A percentile compares a stretch with the other conserved stretches of the same genome.
These are phyloP conservation scores for Gouania willdenowi DNA, from an alignment of 2,797 vertebrate genomes.

Conservation along the genomic window DNA sequence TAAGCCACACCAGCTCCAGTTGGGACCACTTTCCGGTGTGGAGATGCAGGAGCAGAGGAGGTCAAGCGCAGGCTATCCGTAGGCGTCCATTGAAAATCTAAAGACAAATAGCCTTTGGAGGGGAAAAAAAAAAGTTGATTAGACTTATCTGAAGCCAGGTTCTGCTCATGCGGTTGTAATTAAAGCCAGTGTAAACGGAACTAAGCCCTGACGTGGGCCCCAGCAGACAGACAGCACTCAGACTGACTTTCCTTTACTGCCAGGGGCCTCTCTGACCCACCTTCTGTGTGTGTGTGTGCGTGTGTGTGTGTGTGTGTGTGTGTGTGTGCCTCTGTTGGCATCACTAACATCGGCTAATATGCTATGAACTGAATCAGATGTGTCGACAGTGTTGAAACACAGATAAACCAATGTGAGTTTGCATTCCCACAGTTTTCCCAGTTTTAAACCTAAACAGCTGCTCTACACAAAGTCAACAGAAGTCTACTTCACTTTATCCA, in stretches of 20 bases:
- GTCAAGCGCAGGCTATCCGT: slow-evolving; percentile 43
- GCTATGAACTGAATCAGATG: slow-evolving; percentile 25
- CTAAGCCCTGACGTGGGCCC: slow-evolving; percentile 71
- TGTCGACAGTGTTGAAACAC: no score
- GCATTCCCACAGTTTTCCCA: no score
- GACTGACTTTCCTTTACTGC: slow-evolving; percentile 49
- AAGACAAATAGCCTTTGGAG: slow-evolving; percentile 62
- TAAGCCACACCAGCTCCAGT: no score
- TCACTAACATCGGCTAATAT: slow-evolving; percentile 26
- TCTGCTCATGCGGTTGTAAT: slow-evolving; percentile 75
- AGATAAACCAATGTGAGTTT: no score
- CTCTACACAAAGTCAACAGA: no score
- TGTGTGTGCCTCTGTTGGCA: slow-evolving; percentile 6
- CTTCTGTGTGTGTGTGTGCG: neutral
- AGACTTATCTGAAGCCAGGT: slow-evolving; percentile 60
- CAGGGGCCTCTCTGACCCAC: slow-evolving; percentile 39
- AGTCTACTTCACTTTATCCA: no score
- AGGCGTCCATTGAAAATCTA: slow-evolving; percentile 65
- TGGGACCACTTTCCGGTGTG: no score
- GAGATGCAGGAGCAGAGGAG: slow-evolving; percentile 14
- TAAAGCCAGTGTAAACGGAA: slow-evolving; percentile 72
- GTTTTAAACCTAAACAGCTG: no score
- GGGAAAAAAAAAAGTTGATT: slow-evolving; percentile 66
- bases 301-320: neutral
- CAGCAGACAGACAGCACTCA: slow-evolving; percentile 47